Evolutionary conservation across 2,797 vertebrate species (phyloP), one percentile per base, ranked within the genome.

Genomic region (Pangasius macronema): DNA sequence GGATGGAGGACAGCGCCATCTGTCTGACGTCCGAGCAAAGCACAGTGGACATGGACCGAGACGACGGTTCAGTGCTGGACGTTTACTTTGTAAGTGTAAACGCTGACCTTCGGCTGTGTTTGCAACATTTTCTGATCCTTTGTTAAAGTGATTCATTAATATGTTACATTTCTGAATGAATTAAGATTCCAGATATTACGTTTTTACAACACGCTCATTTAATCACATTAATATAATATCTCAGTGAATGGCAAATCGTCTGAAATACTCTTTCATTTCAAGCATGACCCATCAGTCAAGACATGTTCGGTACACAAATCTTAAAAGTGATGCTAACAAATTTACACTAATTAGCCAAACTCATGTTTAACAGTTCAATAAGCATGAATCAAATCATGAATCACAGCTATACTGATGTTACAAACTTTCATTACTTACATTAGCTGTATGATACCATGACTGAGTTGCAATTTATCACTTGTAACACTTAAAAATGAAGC

Each of bases 1-100:
- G 98, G 57, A 92, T 98, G 94, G 98, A 97, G 93, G 97, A 99
- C 92, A 98, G 97, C 61, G 97, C 98, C 85, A 98, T 99, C 95
- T 99, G 97, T 93, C 94, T 99, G 93, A 98, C 96, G 0, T 97
- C 98, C 10, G 98, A 98, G 93, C 97, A 98, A 91, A 97, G 96
- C 91, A 95, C 97, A 61, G 85, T 97, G 95, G 98, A 98, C 91
- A 95, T 93, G 3, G 97, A 99, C 89, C 96, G 96, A 1, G 98
- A 99, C n/a, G 98, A 97, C 13, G 95, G 96, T 85, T 99, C 98
- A 0, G 96, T 98, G 89, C 95, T 99, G 1, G 98, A 99, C 18
- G 96, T 98, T 88, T 99, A 99, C 91, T 96, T 99, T 95, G 98
- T 99, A 92, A 96, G 98, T 95, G 11, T 24, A 53, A 61, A 75